These are phyloP conservation scores for Siniperca scherzeri DNA, from an alignment of 2,797 vertebrate genomes.

Conservation along the genomic window DNA sequence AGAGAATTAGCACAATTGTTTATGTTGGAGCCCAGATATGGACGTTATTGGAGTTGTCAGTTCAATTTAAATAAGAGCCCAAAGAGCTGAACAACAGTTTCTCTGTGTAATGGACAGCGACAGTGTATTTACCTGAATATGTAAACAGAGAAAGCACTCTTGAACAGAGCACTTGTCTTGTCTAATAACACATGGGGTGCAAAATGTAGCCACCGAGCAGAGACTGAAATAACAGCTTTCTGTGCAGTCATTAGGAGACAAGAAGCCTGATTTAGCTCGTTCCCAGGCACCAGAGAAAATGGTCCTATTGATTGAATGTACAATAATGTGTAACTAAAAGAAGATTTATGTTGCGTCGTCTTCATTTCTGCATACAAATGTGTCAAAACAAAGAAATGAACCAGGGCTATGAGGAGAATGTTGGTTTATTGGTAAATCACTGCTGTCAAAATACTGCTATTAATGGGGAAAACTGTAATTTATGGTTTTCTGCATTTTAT, in stretches of 20 bases:
- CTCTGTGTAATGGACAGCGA: slow-evolving; percentile 40
- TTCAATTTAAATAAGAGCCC: slow-evolving; percentile 42
- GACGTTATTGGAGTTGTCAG: slow-evolving; percentile 43
- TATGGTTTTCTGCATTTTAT: neutral
- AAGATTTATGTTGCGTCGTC: slow-evolving; percentile 36
- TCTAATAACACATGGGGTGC: slow-evolving; percentile 41
- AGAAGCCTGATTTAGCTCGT: slow-evolving; percentile 60
- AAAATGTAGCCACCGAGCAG: slow-evolving; percentile 38
- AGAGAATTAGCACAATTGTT: slow-evolving; percentile 29
- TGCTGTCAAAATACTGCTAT: slow-evolving; percentile 17
- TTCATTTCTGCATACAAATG: slow-evolving; percentile 48
- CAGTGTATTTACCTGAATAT: slow-evolving; percentile 57
- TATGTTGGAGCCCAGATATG: slow-evolving; percentile 35
- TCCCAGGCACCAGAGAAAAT: slow-evolving; percentile 49
- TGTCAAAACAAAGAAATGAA: slow-evolving; percentile 40
- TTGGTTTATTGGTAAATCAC: slow-evolving; percentile 16
- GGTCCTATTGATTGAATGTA: slow-evolving; percentile 40
- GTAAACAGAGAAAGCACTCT: slow-evolving; percentile 60
- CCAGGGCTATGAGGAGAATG: neutral
- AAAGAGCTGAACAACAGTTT: slow-evolving; percentile 34
- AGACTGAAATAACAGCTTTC: slow-evolving; percentile 47
- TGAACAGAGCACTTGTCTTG: slow-evolving; percentile 35
- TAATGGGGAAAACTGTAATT: slow-evolving; percentile 2
- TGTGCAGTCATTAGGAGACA: slow-evolving; percentile 54
- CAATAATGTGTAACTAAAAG: slow-evolving; percentile 47